phyloP scores from a whole-genome alignment of 2,113 vertebrate species.

The Chloebia gouldiae region DNA sequence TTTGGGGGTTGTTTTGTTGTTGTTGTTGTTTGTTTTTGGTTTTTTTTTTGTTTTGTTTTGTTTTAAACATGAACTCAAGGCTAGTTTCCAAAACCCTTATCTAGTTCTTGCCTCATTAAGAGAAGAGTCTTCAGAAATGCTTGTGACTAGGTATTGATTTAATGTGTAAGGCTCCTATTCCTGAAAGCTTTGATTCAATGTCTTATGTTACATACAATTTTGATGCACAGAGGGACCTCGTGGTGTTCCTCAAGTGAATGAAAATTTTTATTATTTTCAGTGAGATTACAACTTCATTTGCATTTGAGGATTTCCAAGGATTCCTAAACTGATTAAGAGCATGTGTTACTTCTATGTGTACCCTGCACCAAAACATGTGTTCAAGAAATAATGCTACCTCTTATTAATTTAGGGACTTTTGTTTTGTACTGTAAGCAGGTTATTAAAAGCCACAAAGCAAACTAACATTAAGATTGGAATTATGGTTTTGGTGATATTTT shows the following conservation, averaged over 20 bases:
- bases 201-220: not conserved
- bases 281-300: not conserved
- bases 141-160: not conserved
- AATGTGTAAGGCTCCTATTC: not conserved
- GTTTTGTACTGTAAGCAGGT: not conserved
- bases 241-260: not conserved
- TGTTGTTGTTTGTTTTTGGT: no score
- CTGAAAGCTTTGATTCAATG: not conserved
- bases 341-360: accelerated
- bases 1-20: no score
- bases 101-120: not conserved
- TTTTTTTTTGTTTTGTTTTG: no score
- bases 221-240: not conserved
- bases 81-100: not conserved
- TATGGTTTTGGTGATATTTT: not conserved
- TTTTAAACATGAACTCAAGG: not conserved
- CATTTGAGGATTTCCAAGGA: not conserved
- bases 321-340: not conserved
- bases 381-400: not conserved
- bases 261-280: not conserved
- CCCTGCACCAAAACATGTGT: not conserved
- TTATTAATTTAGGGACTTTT: not conserved
- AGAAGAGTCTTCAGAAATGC: not conserved
- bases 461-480: not conserved
- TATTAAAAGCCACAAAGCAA: not conserved